Conservation (phyloP, 2,113 vertebrate species). For the Syrmaticus mikado region DNA sequence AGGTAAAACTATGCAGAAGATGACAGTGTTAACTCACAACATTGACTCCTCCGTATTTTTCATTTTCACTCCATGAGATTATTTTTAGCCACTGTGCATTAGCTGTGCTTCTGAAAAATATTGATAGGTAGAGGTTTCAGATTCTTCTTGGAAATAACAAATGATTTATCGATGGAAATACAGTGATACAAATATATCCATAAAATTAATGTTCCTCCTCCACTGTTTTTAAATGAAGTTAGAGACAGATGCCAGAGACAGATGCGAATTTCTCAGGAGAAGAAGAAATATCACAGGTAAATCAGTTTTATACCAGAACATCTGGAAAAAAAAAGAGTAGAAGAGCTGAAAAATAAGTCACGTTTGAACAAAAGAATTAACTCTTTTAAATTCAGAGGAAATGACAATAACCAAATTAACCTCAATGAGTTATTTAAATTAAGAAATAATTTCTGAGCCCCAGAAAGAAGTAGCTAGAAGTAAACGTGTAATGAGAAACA, state of each 20-base stretch:
- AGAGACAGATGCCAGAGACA: background rate
- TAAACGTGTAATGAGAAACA: background rate
- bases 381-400: background rate
- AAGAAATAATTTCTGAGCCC: background rate
- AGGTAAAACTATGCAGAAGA: slow-evolving; percentile 49
- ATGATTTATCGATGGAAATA: slow-evolving; percentile 8
- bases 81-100: slow-evolving; percentile 55
- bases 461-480: background rate
- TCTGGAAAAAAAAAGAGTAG: background rate
- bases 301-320: slow-evolving; percentile 46
- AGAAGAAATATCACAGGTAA: slow-evolving; percentile 43
- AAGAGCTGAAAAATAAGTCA: slow-evolving; percentile 29
- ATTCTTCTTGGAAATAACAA: background rate
- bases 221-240: background rate
- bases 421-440: background rate
- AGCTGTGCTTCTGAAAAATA: slow-evolving; percentile 53
- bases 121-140: background rate
- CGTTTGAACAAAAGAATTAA: background rate
- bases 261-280: slow-evolving; percentile 25
- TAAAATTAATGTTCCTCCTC: background rate
- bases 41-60: slow-evolving; percentile 56
- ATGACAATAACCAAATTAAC: background rate
- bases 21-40: slow-evolving; percentile 44
- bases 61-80: slow-evolving; percentile 36
- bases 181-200: background rate